Evolutionary conservation across 2,888 invertebrate species (phyloP).

Genomic region (Lasioglossum marginatum): DNA sequence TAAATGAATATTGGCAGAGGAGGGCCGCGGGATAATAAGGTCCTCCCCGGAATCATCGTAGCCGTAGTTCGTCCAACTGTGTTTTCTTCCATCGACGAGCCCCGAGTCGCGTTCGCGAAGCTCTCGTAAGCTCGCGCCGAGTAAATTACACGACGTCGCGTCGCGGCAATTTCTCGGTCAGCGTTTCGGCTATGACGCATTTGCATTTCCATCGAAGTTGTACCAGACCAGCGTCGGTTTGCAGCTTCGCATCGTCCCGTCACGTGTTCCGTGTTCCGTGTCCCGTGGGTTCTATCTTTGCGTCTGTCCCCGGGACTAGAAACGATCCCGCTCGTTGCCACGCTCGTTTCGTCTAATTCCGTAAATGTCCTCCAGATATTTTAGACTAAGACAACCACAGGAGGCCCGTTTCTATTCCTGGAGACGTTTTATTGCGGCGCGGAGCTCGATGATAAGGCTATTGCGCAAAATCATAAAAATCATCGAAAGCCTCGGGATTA

Average conservation of each 20-base stretch:
- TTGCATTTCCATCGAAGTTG: slow-evolving; percentile 54
- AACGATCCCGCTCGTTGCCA: slow-evolving; percentile 30
- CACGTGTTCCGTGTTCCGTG: no score
- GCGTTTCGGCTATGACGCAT: slow-evolving; percentile 45
- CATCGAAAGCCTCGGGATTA: not conserved
- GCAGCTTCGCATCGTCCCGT: not conserved
- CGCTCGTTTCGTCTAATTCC: slow-evolving; percentile 47
- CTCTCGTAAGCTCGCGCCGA: not conserved
- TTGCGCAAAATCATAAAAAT: not conserved
- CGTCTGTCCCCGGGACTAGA: slow-evolving; percentile 37
- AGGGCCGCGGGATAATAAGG: not conserved
- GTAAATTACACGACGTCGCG: slow-evolving; percentile 10
- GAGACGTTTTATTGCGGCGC: slow-evolving; percentile 5
- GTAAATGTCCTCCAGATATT: slow-evolving; percentile 37
- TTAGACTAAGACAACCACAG: slow-evolving; percentile 15
- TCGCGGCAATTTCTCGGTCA: slow-evolving; percentile 27
- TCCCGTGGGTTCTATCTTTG: slow-evolving; percentile 53
- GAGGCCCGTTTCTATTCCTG: slow-evolving; percentile 24
- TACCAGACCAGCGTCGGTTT: not conserved
- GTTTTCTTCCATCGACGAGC: not conserved
- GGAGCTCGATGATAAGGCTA: not conserved
- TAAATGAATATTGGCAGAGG: not conserved
- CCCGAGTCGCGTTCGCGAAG: not conserved
- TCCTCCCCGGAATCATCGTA: not conserved
- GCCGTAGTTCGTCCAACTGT: not conserved